These are phyloP conservation scores for Andricus grossulariae DNA, from an alignment of 1,140 invertebrate species.

Conservation along the genomic window DNA sequence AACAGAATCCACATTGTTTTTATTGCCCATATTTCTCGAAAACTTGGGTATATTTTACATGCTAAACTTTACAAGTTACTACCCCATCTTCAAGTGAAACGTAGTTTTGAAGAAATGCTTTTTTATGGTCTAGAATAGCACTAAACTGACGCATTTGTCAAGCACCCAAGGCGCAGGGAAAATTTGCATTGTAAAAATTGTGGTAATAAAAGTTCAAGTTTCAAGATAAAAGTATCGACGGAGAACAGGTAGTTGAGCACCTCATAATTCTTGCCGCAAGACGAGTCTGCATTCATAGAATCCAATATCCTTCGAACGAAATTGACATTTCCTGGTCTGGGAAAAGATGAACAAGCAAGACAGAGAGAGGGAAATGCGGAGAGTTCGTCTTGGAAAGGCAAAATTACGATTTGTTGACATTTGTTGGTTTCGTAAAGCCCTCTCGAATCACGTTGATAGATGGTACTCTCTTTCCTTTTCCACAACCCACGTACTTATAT, in stretches of 20 bases:
- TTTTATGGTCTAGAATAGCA: background rate
- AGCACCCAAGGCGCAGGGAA: background rate
- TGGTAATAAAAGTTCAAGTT: constrained; percentile 17
- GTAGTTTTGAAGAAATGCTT: background rate
- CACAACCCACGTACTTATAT: background rate
- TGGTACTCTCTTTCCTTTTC: background rate
- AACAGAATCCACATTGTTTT: background rate
- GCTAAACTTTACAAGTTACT: no score
- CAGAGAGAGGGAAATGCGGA: background rate
- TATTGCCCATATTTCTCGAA: background rate
- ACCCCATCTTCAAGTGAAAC: background rate
- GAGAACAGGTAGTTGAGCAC: background rate
- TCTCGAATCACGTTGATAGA: constrained; percentile 14
- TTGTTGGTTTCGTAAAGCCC: constrained; percentile 14
- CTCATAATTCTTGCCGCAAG: constrained; percentile 8
- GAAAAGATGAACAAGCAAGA: constrained; percentile 13
- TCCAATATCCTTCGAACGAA: constrained; percentile 28
- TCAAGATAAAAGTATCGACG: constrained; percentile 16
- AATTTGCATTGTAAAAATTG: constrained; percentile 21
- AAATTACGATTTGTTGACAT: constrained; percentile 31
- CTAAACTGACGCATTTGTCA: constrained; percentile 18
- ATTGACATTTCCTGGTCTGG: constrained; percentile 19
- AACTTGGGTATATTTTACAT: no score
- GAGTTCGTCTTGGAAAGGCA: background rate
- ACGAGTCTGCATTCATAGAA: constrained; percentile 20